These are phyloP conservation scores for Leptinotarsa defecta DNA, from an alignment of 1,140 invertebrate species.

Conservation along the genomic window DNA sequence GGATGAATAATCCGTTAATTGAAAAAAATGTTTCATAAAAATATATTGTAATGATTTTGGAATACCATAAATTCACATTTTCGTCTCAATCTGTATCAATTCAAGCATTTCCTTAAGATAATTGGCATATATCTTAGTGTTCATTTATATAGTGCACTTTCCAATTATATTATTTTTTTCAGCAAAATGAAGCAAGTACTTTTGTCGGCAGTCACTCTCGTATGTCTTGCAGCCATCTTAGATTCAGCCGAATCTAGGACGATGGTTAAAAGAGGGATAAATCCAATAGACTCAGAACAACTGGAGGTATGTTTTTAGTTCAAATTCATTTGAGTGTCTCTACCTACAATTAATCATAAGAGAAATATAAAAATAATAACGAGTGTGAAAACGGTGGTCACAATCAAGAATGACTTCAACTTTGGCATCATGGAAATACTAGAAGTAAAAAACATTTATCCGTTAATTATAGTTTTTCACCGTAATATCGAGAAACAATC, in stretches of 20 bases:
- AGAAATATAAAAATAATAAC: too few relatives aligned
- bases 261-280: conserved; percentile 40
- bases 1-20: background rate
- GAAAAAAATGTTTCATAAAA: too few relatives aligned
- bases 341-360: too few relatives aligned
- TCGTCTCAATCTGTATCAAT: background rate
- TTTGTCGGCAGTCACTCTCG: conserved; percentile 38
- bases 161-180: conserved; percentile 28
- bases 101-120: background rate
- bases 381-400: too few relatives aligned
- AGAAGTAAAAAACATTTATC: too few relatives aligned
- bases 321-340: too few relatives aligned
- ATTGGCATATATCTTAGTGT: background rate
- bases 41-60: background rate
- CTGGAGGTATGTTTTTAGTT: background rate
- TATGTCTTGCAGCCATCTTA: conserved; percentile 38
- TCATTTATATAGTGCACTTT: background rate
- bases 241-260: conserved; percentile 44
- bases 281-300: background rate
- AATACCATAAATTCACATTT: background rate
- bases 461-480: too few relatives aligned
- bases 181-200: conserved; percentile 47
- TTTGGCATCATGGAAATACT: too few relatives aligned
- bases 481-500: too few relatives aligned
- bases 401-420: too few relatives aligned